Evolutionary conservation across 2,113 vertebrate genomes (phyloP), one percentile per base, ranked within the genome.

Genomic region (Malurus elegans): DNA sequence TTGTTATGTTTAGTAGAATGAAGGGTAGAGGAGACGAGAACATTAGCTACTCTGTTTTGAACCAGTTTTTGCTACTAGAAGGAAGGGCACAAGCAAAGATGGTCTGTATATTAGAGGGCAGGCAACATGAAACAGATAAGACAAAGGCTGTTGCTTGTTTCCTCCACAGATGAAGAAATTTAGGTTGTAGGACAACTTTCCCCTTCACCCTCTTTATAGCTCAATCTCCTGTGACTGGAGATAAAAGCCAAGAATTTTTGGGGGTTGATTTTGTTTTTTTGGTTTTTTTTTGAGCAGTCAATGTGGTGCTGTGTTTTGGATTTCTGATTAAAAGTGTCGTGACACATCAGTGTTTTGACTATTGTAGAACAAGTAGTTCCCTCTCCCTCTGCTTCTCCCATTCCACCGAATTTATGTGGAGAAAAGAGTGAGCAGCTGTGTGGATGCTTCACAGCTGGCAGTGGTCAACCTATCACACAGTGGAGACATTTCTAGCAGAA

Each of bases 401-500:
- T 53, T 53, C 21, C 28, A 6, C 1, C 38, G 13, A 20, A 53
- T 7, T 28, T 75, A 21, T 14, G 8, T 11, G 23, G 10, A 18
- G 5, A 54, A 62, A 6, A 40, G 14, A 64, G 16, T 0, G 1
- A 40, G 31, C 1, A 5, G 23, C 26, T 67, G 12, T 79, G 25
- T 67, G 34, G 25, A 21, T 60, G 21, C 29, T 79, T 50, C 19
- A 2, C 18, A 62, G 24, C 25, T 78, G 73, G 8, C 31, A 62
- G 32, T 57, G 38, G 18, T 62, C 32, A 90, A 38, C 12, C 10
- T 57, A 20, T 34, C 23, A 62, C 29, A 45, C 12, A 53, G 12
- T 12, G 17, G 32, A 73, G 71, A 57, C 0, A 0, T 67, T 78
- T 81, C 29, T 20, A 74, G 32, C 10, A 38, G 56, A 17, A 45